A percentile compares a stretch with the other conserved stretches of the same genome.
phyloP scores from a whole-genome alignment of 2,797 vertebrate genomes.

The Lemur catta region DNA sequence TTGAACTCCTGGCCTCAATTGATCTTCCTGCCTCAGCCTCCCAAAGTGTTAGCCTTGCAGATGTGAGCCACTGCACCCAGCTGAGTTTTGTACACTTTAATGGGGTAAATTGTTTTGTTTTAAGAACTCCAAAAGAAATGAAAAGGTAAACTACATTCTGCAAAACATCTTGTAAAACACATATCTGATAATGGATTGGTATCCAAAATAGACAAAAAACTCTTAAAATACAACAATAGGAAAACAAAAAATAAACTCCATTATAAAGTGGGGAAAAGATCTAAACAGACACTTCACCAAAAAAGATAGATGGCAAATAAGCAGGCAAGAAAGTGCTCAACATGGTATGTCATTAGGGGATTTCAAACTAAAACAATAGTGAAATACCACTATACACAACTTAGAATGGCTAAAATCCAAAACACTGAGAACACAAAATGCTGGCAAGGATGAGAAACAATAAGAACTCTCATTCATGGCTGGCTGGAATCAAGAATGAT shows the following conservation, averaged over 20 bases:
- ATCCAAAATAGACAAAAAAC: background rate
- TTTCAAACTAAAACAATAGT: background rate
- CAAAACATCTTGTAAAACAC: background rate
- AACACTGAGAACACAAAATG: background rate
- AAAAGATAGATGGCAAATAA: background rate
- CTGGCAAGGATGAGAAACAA: background rate
- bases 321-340: background rate
- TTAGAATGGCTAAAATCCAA: background rate
- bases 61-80: too few species aligned
- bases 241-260: background rate
- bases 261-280: background rate
- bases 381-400: background rate
- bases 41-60: too few species aligned
- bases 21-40: too few species aligned
- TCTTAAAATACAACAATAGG: background rate
- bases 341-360: background rate
- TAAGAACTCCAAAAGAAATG: background rate
- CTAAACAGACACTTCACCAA: background rate
- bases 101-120: background rate
- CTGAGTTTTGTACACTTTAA: background rate
- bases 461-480: background rate
- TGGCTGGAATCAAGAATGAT: background rate
- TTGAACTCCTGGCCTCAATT: too few species aligned
- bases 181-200: background rate
- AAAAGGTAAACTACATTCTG: background rate